Evolutionary conservation across 1,140 invertebrate species (phyloP).

Genomic region (Sogatella furcifera): DNA sequence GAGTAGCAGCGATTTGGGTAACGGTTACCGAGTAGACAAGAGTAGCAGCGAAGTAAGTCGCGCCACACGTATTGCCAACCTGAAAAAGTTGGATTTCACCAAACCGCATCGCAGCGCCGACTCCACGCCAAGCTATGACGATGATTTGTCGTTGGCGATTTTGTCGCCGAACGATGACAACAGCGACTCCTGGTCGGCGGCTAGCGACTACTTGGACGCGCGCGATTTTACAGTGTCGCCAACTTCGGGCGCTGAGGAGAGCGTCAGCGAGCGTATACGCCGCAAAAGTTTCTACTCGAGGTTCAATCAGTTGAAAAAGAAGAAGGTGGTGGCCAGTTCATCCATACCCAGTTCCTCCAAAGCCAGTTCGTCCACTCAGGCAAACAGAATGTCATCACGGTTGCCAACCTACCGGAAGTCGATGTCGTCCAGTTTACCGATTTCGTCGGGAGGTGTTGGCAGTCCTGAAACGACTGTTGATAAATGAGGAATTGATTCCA

Average conservation of each 20-base stretch:
- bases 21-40: too few relatives aligned
- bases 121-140: slow-evolving; percentile 11
- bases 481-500: too few relatives aligned
- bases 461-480: too few relatives aligned
- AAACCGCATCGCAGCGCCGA: slow-evolving; percentile 4
- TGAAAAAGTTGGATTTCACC: slow-evolving; percentile 12
- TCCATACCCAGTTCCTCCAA: too few relatives aligned
- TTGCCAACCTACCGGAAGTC: slow-evolving; percentile 11
- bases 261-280: slow-evolving; percentile 72
- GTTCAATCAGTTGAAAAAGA: slow-evolving; percentile 63
- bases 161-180: slow-evolving; percentile 48
- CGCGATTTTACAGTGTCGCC: slow-evolving; percentile 30
- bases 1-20: too few relatives aligned
- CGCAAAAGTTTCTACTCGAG: slow-evolving; percentile 79
- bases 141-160: slow-evolving; percentile 23
- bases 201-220: slow-evolving; percentile 41
- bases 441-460: too few relatives aligned
- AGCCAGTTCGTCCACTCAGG: neutral
- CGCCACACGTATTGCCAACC: slow-evolving; percentile 6
- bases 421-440: slow-evolving; percentile 3
- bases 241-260: slow-evolving; percentile 46
- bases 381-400: neutral
- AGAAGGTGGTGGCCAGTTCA: neutral
- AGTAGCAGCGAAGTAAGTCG: too few relatives aligned
- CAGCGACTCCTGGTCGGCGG: slow-evolving; percentile 53